Evolutionary conservation across 2,113 vertebrate species (phyloP), one percentile per base, ranked within the genome.

Genomic region (Phaethon lepturus): DNA sequence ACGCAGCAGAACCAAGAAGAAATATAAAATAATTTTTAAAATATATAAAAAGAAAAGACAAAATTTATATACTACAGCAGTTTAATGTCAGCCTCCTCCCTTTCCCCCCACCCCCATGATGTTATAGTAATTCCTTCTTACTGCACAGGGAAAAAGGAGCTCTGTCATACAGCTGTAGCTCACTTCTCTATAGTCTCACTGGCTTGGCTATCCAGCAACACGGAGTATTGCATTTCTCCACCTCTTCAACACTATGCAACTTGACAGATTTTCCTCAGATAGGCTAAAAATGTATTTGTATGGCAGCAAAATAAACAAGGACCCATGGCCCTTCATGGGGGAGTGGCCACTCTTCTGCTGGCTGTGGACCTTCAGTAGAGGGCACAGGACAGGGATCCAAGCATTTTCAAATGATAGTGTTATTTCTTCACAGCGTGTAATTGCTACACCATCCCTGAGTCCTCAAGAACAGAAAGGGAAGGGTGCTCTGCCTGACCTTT

Each of bases 91-190:
- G 29, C 50, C 8, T 93, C 77, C 67, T 76, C 44, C 80, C 69
- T n/a, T 45, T 19, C 52, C n/a, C 15, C 44, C 6, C 33, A 45
- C 45, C 29, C 58, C 53, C 45, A 18, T 18, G 47, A 80, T 31
- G 42, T 52, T 95, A 76, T 2, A 96, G 75, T 53, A 62, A 77
- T 84, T 86, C 13, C 40, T 74, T 93, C 95, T 95, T 96, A 93
- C 96, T 95, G 92, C 52, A 52, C 47, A 80, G 50, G 42, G 22
- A 7, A 52, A 87, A 91, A 64, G 75, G 49, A 93, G 73, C 68
- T 89, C 95, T 93, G 56, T 86, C 76, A 88, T 6, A 60, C 55
- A 71, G 92, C 79, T 93, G 86, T 59, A 92, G 83, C 86, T 83
- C 90, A 93, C 90, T 82, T 76, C 71, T 95, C 28, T n/a, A 49